Evolutionary conservation across 2,113 vertebrate genomes (phyloP), one percentile per base, ranked within the genome.

Genomic region (Anarrhichthys ocellatus): DNA sequence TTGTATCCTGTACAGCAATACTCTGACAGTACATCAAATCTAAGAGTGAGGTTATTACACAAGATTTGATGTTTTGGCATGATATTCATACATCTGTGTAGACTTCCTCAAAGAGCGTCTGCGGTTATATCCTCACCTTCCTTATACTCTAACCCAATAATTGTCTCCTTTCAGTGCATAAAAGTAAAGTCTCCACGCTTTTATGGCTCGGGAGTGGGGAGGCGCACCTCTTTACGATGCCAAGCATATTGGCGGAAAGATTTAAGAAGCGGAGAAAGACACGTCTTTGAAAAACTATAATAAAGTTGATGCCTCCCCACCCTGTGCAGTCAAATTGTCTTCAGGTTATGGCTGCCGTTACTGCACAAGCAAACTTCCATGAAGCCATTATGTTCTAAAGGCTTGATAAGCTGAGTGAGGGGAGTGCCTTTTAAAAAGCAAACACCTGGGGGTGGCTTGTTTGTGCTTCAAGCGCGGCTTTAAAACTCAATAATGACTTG

Each of bases 251-350:
- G 87, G 66, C 38, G 46, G 72, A 87, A 76, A 88, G 89, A 93
- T 89, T 94, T 92, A 85, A 88, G 84, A 87, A 87, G 78, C 44
- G 0, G 64, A 85, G 78, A 79, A 67, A 78, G 85, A 81, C 64
- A 78, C 70, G 82, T 80, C 80, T 83, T 84, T 76, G 82, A n/a
- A 89, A 86, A 88, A 91, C 4, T 80, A 73, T 67, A 66, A 77
- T 89, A 91, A 90, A 93, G 77, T 83, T 73, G 81, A 84, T 81
- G 73, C 44, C 14, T n/a, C 50, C 52, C 52, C 42, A 86, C 78
- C 83, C 82, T 69, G n/a, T 67, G 27, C 83, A 75, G 62, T 15
- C 81, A 68, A 73, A 74, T 22, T 82, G 71, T 84, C 82, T 77
- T 59, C 63, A 79, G 81, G 87, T 86, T 86, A 89, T 74, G 72